Evolutionary conservation across 2,888 invertebrate species (phyloP).

Genomic region (Euzophera pinguis): DNA sequence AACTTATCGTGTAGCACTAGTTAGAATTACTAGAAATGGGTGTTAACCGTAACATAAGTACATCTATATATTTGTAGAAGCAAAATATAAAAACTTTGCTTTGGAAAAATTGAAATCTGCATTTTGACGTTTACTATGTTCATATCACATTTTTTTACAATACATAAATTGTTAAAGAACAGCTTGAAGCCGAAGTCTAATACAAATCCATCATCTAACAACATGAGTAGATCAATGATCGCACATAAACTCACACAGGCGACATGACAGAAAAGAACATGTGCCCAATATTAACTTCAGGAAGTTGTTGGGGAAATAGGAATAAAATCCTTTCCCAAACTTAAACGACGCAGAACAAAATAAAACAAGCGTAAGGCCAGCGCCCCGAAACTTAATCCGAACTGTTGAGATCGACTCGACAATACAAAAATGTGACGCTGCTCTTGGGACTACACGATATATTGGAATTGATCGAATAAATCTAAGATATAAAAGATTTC

Average conservation of each 20-base stretch:
- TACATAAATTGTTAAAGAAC: too few species aligned
- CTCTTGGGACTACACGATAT: constrained; percentile 1
- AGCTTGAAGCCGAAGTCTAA: background rate
- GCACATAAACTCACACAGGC: background rate
- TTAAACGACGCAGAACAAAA: constrained; percentile 17
- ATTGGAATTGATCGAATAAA: constrained; percentile 2
- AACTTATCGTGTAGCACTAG: background rate
- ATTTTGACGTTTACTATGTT: too few species aligned
- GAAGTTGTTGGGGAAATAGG: background rate
- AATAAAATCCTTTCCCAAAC: constrained; percentile 10
- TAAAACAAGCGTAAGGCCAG: constrained; percentile 16
- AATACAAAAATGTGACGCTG: background rate
- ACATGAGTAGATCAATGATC: background rate
- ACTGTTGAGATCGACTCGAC: constrained; percentile 4
- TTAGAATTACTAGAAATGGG: constrained; percentile 1
- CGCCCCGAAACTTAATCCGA: constrained; percentile 16
- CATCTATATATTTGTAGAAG: too few species aligned
- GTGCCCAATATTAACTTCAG: constrained; percentile 6
- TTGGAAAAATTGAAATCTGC: too few species aligned
- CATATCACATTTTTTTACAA: too few species aligned
- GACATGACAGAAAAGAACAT: constrained; percentile 16
- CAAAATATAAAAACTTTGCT: too few species aligned
- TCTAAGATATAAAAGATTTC: background rate
- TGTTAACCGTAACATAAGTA: background rate
- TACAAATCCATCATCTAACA: too few species aligned